phyloP scores from a whole-genome alignment of 2,797 vertebrate species.

The Sebastes variabilis region DNA sequence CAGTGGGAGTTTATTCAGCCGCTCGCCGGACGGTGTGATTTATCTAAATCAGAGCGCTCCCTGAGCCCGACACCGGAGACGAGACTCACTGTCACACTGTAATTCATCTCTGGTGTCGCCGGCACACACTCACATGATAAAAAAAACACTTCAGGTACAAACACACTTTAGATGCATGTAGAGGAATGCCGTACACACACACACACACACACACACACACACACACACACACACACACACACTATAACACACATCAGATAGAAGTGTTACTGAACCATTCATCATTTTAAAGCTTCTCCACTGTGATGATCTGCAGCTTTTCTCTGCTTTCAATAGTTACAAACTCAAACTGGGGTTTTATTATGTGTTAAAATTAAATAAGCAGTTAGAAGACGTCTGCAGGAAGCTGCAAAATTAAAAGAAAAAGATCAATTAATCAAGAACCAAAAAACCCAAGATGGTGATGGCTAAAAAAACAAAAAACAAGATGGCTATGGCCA shows the following conservation, averaged over 20 bases:
- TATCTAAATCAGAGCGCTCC: conserved; percentile 69
- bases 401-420: no score
- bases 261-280: neutral
- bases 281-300: neutral
- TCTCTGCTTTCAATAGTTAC: neutral
- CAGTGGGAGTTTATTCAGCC: conserved; percentile 62
- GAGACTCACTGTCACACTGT: conserved; percentile 58
- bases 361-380: accelerated
- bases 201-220: neutral
- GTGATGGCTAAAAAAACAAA: no score
- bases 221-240: neutral
- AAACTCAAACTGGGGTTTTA: neutral
- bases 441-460: no score
- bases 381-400: neutral
- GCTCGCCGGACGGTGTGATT: conserved; percentile 55
- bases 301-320: neutral
- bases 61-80: conserved; percentile 60
- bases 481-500: no score
- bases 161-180: neutral
- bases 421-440: no score
- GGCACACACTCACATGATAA: neutral
- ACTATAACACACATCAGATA: neutral
- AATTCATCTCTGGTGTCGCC: conserved; percentile 62
- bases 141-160: neutral
- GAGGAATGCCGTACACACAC: neutral